Evolutionary conservation across 1,140 invertebrate species (phyloP).

Genomic region (Neodiprion virginianus): DNA sequence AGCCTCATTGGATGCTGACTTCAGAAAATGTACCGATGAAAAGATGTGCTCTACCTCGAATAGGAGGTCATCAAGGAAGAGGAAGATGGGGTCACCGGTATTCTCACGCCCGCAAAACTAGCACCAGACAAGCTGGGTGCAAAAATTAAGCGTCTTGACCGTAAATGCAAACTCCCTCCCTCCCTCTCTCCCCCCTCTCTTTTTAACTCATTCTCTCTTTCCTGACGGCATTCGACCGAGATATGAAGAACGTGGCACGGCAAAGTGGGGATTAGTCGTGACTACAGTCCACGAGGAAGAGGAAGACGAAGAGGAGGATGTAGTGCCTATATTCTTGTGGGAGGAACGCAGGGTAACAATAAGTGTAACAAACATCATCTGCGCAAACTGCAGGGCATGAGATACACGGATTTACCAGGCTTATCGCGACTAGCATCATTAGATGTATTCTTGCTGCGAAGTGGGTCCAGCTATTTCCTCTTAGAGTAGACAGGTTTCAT

Average conservation of each 20-base stretch:
- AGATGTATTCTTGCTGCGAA: too few relatives aligned
- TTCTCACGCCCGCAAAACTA: slow-evolving; percentile 6
- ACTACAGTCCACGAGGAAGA: too few relatives aligned
- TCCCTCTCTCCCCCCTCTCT: too few relatives aligned
- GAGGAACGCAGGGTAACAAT: not conserved
- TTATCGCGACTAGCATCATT: too few relatives aligned
- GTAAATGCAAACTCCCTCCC: not conserved
- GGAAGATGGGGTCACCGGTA: not conserved
- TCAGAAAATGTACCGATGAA: too few relatives aligned
- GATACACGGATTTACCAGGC: too few relatives aligned
- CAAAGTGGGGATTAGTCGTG: not conserved
- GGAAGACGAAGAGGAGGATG: not conserved
- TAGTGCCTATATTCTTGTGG: not conserved
- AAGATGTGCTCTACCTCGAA: too few relatives aligned
- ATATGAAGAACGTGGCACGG: not conserved
- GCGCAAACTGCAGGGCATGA: not conserved
- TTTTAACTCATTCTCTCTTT: too few relatives aligned
- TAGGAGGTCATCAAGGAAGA: not conserved
- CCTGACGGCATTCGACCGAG: not conserved
- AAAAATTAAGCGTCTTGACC: slow-evolving; percentile 3
- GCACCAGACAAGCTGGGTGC: not conserved
- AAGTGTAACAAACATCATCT: not conserved
- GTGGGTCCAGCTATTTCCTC: too few relatives aligned
- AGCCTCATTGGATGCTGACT: too few relatives aligned
- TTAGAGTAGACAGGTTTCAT: too few relatives aligned